Evolutionary conservation across 2,888 invertebrate species (phyloP).

Genomic region (Schrankia costaestrigalis): DNA sequence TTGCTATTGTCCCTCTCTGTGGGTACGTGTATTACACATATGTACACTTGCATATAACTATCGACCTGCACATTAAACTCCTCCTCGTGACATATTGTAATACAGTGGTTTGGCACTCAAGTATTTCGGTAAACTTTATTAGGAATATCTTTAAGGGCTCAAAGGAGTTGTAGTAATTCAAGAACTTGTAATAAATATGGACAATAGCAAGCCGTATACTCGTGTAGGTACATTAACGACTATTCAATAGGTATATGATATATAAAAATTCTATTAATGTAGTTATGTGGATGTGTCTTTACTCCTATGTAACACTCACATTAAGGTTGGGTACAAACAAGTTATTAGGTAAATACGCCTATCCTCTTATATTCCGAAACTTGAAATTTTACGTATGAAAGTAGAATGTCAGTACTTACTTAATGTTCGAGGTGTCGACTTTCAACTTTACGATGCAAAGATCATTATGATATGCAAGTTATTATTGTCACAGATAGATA

Average conservation of each 20-base stretch:
- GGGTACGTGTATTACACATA: slow-evolving; percentile 9
- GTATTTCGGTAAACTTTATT: slow-evolving; percentile 36
- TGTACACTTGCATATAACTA: slow-evolving; percentile 20
- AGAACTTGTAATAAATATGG: slow-evolving; percentile 38
- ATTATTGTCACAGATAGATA: slow-evolving; percentile 43
- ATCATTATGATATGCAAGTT: slow-evolving; percentile 45
- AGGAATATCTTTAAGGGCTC: slow-evolving; percentile 32
- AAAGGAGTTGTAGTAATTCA: slow-evolving; percentile 57
- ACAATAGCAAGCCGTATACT: slow-evolving; percentile 61
- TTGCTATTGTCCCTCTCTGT: slow-evolving; percentile 53
- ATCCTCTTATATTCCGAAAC: slow-evolving; percentile 32
- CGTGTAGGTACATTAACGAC: slow-evolving; percentile 31
- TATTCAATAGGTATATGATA: slow-evolving; percentile 47
- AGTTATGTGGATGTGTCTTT: slow-evolving; percentile 29
- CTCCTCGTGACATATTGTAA: slow-evolving; percentile 26
- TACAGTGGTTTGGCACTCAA: slow-evolving; percentile 69
- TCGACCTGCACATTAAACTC: slow-evolving; percentile 31
- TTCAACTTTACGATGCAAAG: slow-evolving; percentile 14
- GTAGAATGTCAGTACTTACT: slow-evolving; percentile 29
- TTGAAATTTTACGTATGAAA: slow-evolving; percentile 44
- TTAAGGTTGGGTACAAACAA: slow-evolving; percentile 57
- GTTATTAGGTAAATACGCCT: slow-evolving; percentile 43
- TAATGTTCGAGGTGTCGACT: slow-evolving; percentile 18
- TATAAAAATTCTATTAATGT: slow-evolving; percentile 46
- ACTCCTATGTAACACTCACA: slow-evolving; percentile 55